Percentiles rank a stretch among this genome's conserved stretches.
These are phyloP conservation scores for Chelonoidis abingdonii DNA, from an alignment of 2,113 vertebrate genomes.

Conservation along the genomic window DNA sequence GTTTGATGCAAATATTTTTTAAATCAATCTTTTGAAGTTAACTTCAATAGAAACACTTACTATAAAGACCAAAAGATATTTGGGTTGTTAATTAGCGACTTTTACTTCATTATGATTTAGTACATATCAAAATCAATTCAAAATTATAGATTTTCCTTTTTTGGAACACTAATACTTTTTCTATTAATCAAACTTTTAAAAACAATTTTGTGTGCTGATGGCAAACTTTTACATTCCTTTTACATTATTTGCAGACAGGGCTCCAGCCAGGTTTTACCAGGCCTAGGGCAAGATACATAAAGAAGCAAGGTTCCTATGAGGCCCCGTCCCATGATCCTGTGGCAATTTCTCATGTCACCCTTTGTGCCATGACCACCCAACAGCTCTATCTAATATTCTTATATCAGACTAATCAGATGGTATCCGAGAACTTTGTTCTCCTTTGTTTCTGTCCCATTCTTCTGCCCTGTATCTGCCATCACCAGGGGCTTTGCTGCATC, in stretches of 20 bases:
- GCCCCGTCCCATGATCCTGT: not conserved
- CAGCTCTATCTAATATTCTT: not conserved
- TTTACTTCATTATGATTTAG: slow-evolving; percentile 56
- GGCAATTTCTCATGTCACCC: not conserved
- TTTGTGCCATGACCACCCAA: not conserved
- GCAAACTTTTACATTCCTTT: slow-evolving; percentile 46
- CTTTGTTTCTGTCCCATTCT: not conserved
- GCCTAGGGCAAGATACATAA: not conserved
- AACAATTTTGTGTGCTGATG: slow-evolving; percentile 8
- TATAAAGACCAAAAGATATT: slow-evolving; percentile 29
- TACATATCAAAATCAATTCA: slow-evolving; percentile 53
- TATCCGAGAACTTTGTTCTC: not conserved
- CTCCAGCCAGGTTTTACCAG: not conserved
- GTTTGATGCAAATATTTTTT: slow-evolving; percentile 65
- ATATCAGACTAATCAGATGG: rapidly evolving
- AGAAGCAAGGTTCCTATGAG: not conserved
- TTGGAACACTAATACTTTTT: not conserved
- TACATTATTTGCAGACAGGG: not conserved
- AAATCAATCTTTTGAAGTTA: slow-evolving; percentile 69
- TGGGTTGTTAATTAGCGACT: slow-evolving; percentile 64
- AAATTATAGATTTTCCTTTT: slow-evolving; percentile 33
- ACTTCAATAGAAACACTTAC: slow-evolving; percentile 67
- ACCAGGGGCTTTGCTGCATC: not conserved
- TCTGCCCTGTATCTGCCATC: not conserved
- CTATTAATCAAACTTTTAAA: slow-evolving; percentile 32